Evolutionary conservation across 1,140 invertebrate species (phyloP), one percentile per base, ranked within the genome.

Genomic region (Laupala kohalensis): DNA sequence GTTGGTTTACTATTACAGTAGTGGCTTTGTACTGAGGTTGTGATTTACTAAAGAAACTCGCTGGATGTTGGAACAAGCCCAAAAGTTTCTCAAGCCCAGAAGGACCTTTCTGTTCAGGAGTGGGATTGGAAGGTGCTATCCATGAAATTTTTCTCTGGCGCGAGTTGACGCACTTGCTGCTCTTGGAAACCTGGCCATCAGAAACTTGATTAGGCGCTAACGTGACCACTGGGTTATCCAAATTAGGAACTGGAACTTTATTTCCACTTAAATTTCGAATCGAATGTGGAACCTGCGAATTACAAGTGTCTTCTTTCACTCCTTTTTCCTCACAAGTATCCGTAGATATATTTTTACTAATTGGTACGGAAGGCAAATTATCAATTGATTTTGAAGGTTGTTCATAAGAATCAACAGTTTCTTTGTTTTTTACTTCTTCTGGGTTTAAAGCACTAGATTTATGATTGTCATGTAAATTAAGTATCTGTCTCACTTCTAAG

Each of bases 41-140:
- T 2, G 29, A n/a, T 30, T 70, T 70, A 37, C 9, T 71, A 26
- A 71, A 71, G 64, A 66, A 66, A 80, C 79, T 74, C 77, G 77
- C 74, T 79, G 75, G 75, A 67, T 76, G 75, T 27, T 75, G 74
- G 69, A 78, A 78, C n/a, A 78, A 69, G 4, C 76, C 76, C n/a
- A 78, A 69, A n/a, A 78, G 74, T 73, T 74, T 76, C 71, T 77
- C 77, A 28, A 78, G 72, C 70, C 73, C 72, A 19, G 76, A 74
- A 5, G 73, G 69, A 25, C 72, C 24, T 65, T 74, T 68, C 37
- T 69, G 5, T n/a, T 64, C 25, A 23, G 70, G 37, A 53, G 69
- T 67, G 53, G 68, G n/a, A 26, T 74, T 9, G 69, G 70, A 29
- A 15, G 71, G 70, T 15, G 64, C 70, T 4, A 75, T 72, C 74